Base-by-base conservation (phyloP, 2,113 vertebrate species). In the Tupaia tana region DNA sequence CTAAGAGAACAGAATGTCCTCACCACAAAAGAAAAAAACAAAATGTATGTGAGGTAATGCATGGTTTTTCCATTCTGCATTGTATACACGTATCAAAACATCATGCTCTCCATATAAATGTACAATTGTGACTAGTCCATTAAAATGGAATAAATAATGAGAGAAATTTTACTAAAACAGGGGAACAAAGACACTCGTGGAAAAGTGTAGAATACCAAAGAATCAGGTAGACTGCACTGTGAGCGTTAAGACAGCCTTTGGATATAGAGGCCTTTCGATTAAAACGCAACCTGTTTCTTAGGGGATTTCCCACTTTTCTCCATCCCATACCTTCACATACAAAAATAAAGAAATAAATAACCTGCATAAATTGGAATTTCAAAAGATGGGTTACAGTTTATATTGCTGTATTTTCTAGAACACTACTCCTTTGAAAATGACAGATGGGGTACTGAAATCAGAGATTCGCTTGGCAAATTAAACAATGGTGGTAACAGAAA, bases 361-460 rank as follows among this genome's bases (percentile, higher is more conserved):
- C 25, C 58, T 27, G 27, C 3, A 67, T 70, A 63, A 69, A 15
- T 25, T 86, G 20, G 19, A 54, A 71, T 94, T 89, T 94, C 83
- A 86, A 90, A 64, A 79, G 31, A 77, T 7, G 27, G 16, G 7
- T 70, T 64, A 74, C n/a, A 75, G 66, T 74, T 86, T 7, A 56
- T 59, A 64, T 54, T 88, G 69, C 83, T 7, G 43, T 59, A 64
- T 54, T 88, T 96, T 93, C 90, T 86, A 90, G 52, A 94, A 11
- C 56, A 71, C 14, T 19, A 27, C 61, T 86, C 3, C 43, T 95
- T 86, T 95, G 73, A 70, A 94, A 71, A 94, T 19, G 59, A 58
- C 67, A 91, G 43, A 14, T 27, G 1, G 8, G 56, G 31, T 18
- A 31, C 14, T 7, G 56, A 81, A 54, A 29, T 15, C 24, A 31